phyloP scores from a whole-genome alignment of 2,888 invertebrate genomes.

The Rapana venosa region DNA sequence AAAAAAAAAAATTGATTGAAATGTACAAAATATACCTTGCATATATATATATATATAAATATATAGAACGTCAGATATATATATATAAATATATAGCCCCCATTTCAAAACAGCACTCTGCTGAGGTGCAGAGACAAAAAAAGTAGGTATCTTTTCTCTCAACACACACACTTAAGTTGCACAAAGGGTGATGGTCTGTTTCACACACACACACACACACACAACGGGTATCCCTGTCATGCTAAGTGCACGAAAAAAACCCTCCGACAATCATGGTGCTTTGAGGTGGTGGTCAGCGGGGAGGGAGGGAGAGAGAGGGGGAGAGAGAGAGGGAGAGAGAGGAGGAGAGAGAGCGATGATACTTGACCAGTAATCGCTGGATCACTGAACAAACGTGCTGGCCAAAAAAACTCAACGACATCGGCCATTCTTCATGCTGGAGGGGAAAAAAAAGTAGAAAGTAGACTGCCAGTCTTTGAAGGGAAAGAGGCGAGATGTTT shows the following conservation, averaged over 20 bases:
- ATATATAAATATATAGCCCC: not conserved
- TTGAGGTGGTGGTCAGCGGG: not conserved
- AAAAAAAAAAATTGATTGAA: not conserved
- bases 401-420: not conserved
- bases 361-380: too few species aligned
- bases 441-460: not conserved
- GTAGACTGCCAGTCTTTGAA: constrained; percentile 6
- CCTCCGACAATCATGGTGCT: not conserved
- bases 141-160: not conserved
- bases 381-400: too few species aligned
- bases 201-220: not conserved
- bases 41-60: constrained; percentile 8
- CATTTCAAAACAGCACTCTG: not conserved
- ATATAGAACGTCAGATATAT: not conserved
- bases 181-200: not conserved
- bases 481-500: not conserved
- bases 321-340: too few species aligned
- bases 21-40: constrained; percentile 20
- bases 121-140: not conserved
- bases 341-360: too few species aligned
- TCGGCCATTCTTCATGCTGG: not conserved
- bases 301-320: too few species aligned
- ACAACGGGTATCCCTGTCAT: too few species aligned
- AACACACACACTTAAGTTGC: not conserved
- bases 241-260: not conserved